Conservation (phyloP, 1,140 invertebrate species). For the Luehdorfia chinensis region DNA sequence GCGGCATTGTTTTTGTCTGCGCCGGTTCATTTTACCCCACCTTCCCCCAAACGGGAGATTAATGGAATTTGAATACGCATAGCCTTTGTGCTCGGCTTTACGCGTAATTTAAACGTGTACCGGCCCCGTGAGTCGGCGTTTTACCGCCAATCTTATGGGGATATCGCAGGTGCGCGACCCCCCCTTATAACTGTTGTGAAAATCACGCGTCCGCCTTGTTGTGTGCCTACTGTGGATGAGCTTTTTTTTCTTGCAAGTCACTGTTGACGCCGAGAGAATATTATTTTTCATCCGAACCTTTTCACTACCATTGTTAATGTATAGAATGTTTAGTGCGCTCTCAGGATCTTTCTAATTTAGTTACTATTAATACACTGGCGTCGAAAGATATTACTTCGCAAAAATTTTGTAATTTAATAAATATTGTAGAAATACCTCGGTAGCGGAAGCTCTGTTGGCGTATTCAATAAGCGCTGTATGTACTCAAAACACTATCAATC, state of each 20-base stretch:
- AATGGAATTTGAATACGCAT: slow-evolving; percentile 77
- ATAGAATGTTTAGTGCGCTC: slow-evolving; percentile 14
- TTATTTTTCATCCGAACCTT: slow-evolving; percentile 45
- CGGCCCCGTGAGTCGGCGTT: slow-evolving; percentile 67
- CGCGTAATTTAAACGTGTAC: slow-evolving; percentile 72
- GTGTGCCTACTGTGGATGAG: slow-evolving; percentile 21
- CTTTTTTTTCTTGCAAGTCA: slow-evolving; percentile 40
- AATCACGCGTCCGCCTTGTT: slow-evolving; percentile 48
- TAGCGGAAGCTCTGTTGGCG: slow-evolving; percentile 38
- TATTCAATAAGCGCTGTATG: slow-evolving; percentile 62
- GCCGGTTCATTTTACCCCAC: slow-evolving; percentile 73
- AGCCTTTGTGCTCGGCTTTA: slow-evolving; percentile 75
- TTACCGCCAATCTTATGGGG: slow-evolving; percentile 55
- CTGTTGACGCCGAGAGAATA: slow-evolving; percentile 40
- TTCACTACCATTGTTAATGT: slow-evolving; percentile 34
- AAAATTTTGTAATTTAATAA: slow-evolving; percentile 21
- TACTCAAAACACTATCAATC: slow-evolving; percentile 72
- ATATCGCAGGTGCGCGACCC: slow-evolving; percentile 54
- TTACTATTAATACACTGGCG: slow-evolving; percentile 1
- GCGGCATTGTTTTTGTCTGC: slow-evolving; percentile 75
- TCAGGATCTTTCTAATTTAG: slow-evolving; percentile 13
- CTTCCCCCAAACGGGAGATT: slow-evolving; percentile 64
- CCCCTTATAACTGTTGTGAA: slow-evolving; percentile 43
- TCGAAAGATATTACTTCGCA: slow-evolving; percentile 9
- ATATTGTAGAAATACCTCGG: slow-evolving; percentile 24